A percentile compares a stretch with the other conserved stretches of the same genome.
Evolutionary conservation across 2,113 vertebrate species (phyloP).

Genomic region (Phrynosoma blainvillii): DNA sequence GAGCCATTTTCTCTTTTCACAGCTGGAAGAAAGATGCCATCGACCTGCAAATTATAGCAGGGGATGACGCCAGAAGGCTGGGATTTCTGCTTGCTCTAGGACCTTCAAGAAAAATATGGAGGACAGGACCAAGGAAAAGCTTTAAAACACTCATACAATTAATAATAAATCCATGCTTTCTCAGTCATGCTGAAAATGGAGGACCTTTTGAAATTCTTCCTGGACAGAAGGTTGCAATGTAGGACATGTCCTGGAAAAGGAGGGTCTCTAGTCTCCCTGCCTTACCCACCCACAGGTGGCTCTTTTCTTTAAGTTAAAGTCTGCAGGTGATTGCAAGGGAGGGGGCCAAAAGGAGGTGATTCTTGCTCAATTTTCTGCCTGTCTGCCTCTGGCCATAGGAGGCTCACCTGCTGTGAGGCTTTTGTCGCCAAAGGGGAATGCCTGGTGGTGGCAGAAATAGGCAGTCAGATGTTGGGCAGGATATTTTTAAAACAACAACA

Average conservation of each 20-base stretch:
- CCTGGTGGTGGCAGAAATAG: constrained; percentile 1
- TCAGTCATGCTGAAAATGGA: no score
- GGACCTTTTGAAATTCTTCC: no score
- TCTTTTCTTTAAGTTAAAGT: constrained; percentile 14
- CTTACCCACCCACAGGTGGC: no score
- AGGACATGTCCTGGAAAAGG: no score
- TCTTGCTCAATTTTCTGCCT: neutral
- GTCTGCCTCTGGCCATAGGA: neutral
- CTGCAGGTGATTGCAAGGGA: neutral
- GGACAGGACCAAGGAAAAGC: no score
- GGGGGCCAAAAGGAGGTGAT: neutral
- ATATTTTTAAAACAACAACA: neutral
- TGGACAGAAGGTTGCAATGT: no score
- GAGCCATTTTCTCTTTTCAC: constrained; percentile 61
- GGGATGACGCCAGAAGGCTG: constrained; percentile 22
- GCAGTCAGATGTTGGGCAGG: constrained; percentile 30
- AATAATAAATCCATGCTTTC: no score
- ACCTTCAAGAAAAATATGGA: no score
- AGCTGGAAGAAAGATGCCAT: constrained; percentile 39
- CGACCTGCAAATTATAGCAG: constrained; percentile 35
- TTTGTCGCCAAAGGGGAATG: neutral
- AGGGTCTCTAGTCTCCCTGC: constrained; percentile 7
- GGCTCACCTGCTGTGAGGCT: neutral
- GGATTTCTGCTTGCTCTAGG: neutral
- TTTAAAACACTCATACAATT: no score